phyloP scores from a whole-genome alignment of 2,113 vertebrate genomes.

The Gnathonemus longibarbis region DNA sequence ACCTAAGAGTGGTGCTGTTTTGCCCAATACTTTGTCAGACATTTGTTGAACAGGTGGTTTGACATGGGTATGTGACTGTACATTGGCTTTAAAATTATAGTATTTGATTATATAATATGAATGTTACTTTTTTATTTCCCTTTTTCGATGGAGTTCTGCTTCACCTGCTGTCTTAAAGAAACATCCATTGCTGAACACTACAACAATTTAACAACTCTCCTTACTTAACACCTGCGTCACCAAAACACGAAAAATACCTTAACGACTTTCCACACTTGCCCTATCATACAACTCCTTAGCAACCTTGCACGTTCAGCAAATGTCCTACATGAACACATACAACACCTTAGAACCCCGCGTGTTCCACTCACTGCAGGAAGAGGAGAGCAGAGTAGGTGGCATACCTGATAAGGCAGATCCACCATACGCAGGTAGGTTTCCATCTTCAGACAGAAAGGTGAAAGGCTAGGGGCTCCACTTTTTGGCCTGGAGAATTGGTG shows the following conservation, averaged over 20 bases:
- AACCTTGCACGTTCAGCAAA: not conserved
- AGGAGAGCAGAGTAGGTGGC: not conserved
- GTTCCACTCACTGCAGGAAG: not conserved
- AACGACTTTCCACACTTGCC: not conserved
- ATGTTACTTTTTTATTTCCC: not conserved
- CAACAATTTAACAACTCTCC: not conserved
- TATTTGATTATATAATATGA: not conserved
- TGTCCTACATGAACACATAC: not conserved
- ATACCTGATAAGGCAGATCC: conserved; percentile 93
- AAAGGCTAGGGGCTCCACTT: conserved; percentile 83
- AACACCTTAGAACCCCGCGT: not conserved
- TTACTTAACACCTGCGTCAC: not conserved
- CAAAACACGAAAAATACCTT: not conserved
- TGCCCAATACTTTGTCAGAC: not conserved
- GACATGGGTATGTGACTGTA: not conserved
- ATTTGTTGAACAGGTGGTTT: not conserved
- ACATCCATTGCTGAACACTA: not conserved
- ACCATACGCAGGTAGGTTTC: conserved; percentile 97
- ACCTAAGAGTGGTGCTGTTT: not conserved
- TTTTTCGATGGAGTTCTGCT: not conserved
- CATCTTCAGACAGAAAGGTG: conserved; percentile 96
- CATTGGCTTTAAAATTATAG: not conserved
- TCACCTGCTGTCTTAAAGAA: not conserved
- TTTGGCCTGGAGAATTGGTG: conserved; percentile 94
- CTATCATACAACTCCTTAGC: not conserved